Percentiles rank a stretch among this genome's conserved stretches.
Conservation (phyloP, 1,140 invertebrate genomes). For the Lithobius niger region DNA sequence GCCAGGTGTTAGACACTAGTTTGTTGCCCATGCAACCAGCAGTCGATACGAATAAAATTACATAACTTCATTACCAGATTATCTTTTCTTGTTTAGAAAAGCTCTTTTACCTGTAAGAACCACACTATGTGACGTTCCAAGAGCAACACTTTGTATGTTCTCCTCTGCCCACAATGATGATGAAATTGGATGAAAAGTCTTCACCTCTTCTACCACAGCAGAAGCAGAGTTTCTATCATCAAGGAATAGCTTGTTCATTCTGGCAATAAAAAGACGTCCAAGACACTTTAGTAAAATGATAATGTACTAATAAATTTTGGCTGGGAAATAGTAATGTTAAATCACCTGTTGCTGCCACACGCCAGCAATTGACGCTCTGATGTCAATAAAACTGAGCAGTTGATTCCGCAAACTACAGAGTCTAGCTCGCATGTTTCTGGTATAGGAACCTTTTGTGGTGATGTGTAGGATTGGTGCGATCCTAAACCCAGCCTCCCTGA, state of each 20-base stretch:
- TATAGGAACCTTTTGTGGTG: slow-evolving; percentile 27
- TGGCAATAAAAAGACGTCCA: slow-evolving; percentile 14
- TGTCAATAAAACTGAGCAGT: slow-evolving; percentile 33
- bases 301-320: neutral
- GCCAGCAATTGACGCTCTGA: slow-evolving; percentile 27
- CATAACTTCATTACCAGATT: too few relatives aligned
- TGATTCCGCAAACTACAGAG: slow-evolving; percentile 31
- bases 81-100: neutral
- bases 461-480: slow-evolving; percentile 24
- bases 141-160: slow-evolving; percentile 24
- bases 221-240: slow-evolving; percentile 19
- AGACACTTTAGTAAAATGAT: neutral
- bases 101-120: slow-evolving; percentile 26
- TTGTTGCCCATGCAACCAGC: too few relatives aligned
- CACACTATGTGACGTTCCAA: slow-evolving; percentile 32
- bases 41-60: too few relatives aligned
- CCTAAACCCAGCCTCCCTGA: slow-evolving; percentile 32
- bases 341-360: slow-evolving; percentile 34
- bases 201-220: slow-evolving; percentile 25
- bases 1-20: too few relatives aligned
- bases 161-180: slow-evolving; percentile 22
- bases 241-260: slow-evolving; percentile 32
- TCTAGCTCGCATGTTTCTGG: slow-evolving; percentile 22
- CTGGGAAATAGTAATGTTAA: neutral
- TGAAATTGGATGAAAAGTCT: slow-evolving; percentile 23